These are phyloP conservation scores for Rhinoptilus africanus DNA, from an alignment of 2,113 vertebrate genomes.

Conservation along the genomic window DNA sequence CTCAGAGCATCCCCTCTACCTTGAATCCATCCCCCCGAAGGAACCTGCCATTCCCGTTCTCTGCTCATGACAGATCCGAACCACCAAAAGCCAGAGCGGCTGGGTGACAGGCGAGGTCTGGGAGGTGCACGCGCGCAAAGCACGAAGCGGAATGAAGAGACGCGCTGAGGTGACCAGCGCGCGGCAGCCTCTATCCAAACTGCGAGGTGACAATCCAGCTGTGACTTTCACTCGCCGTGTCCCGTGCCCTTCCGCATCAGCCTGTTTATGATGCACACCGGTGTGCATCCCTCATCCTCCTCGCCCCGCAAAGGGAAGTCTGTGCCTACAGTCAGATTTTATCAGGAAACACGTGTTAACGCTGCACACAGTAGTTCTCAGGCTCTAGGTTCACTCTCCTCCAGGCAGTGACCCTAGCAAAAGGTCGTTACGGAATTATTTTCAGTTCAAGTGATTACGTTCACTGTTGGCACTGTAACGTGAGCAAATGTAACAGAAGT, in stretches of 20 bases:
- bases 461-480: background rate
- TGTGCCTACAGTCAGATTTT: background rate
- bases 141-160: background rate
- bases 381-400: background rate
- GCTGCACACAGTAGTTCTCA: background rate
- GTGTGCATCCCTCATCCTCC: background rate
- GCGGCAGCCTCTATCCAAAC: background rate
- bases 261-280: background rate
- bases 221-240: background rate
- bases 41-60: background rate
- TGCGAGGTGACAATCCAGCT: background rate
- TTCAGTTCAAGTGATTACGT: background rate
- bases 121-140: background rate
- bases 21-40: background rate
- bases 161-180: background rate
- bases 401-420: background rate
- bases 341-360: background rate
- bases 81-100: background rate
- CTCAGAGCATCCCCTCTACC: fast-evolving
- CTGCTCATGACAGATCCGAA: background rate
- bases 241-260: fast-evolving
- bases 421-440: background rate
- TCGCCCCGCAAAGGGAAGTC: background rate
- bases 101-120: background rate
- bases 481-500: background rate